phyloP scores from a whole-genome alignment of 35 echinoderm and acorn worm genomes.

The Apostichopus parvimensis region DNA sequence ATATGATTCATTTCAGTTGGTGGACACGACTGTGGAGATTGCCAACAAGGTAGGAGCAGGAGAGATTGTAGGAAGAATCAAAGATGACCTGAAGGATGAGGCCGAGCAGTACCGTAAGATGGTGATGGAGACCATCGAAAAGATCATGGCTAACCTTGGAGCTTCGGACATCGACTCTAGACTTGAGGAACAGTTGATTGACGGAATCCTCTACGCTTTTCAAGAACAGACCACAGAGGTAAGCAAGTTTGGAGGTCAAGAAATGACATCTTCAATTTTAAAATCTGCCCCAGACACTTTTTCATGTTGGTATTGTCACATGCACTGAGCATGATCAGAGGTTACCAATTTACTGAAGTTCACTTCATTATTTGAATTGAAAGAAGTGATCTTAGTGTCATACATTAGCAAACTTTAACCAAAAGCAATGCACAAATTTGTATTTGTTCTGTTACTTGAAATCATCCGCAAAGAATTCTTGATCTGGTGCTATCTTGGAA shows the following conservation, averaged over 20 bases:
- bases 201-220: constrained; percentile 98
- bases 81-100: constrained; percentile 98
- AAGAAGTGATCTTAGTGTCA: too few species aligned
- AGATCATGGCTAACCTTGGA: constrained; percentile 98
- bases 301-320: too few species aligned
- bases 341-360: too few species aligned
- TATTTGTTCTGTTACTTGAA: too few species aligned
- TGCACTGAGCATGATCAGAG: too few species aligned
- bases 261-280: too few species aligned
- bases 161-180: constrained; percentile 96
- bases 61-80: constrained; percentile 87
- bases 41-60: constrained; percentile 98
- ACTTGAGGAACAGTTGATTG: constrained; percentile 98
- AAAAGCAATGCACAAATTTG: too few species aligned
- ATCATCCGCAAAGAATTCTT: too few species aligned
- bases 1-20: constrained; percentile 53
- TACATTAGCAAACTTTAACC: too few species aligned
- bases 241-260: not conserved
- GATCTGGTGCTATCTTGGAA: too few species aligned
- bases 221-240: constrained; percentile 99
- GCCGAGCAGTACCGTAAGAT: constrained; percentile 99
- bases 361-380: too few species aligned
- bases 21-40: constrained; percentile 96
- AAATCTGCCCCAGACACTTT: too few species aligned
- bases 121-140: constrained; percentile 99